phyloP scores from a whole-genome alignment of 2,797 vertebrate species.

The Xenopus petersii region DNA sequence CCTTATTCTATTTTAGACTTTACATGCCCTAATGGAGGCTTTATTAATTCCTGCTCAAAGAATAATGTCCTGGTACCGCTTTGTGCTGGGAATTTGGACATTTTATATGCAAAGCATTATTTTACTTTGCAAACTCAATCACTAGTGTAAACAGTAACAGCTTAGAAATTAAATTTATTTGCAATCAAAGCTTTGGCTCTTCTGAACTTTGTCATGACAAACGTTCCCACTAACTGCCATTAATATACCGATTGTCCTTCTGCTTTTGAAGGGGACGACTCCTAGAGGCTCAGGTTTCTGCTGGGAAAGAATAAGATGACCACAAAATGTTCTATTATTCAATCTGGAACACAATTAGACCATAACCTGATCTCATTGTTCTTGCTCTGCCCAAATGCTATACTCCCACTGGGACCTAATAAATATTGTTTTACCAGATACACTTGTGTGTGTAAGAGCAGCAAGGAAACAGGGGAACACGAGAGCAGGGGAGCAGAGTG shows the following conservation, averaged over 20 bases:
- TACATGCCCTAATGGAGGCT: no score
- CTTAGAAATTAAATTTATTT: background rate
- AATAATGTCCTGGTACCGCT: no score
- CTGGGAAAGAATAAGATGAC: slow-evolving; percentile 31
- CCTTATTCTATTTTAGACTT: no score
- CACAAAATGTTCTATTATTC: slow-evolving; percentile 40
- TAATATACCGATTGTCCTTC: background rate
- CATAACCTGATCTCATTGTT: slow-evolving; percentile 27
- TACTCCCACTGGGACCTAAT: slow-evolving; percentile 30
- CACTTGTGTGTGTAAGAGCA: slow-evolving; percentile 4
- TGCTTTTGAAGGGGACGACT: slow-evolving; percentile 16
- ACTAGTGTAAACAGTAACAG: no score
- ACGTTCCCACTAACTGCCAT: slow-evolving; percentile 26
- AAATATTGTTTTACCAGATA: slow-evolving; percentile 39
- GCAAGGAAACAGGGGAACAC: slow-evolving; percentile 19
- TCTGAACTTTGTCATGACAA: background rate
- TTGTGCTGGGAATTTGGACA: no score
- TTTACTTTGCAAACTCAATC: no score
- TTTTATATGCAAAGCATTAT: no score
- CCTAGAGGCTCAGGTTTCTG: slow-evolving; percentile 27
- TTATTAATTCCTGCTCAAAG: no score
- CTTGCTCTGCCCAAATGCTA: slow-evolving; percentile 22
- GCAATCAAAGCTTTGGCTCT: background rate
- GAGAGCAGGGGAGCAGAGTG: slow-evolving; percentile 14
- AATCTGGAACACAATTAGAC: slow-evolving; percentile 18